Evolutionary conservation across 2,797 vertebrate species (phyloP), one percentile per base, ranked within the genome.

Genomic region (Spondyliosoma cantharus): DNA sequence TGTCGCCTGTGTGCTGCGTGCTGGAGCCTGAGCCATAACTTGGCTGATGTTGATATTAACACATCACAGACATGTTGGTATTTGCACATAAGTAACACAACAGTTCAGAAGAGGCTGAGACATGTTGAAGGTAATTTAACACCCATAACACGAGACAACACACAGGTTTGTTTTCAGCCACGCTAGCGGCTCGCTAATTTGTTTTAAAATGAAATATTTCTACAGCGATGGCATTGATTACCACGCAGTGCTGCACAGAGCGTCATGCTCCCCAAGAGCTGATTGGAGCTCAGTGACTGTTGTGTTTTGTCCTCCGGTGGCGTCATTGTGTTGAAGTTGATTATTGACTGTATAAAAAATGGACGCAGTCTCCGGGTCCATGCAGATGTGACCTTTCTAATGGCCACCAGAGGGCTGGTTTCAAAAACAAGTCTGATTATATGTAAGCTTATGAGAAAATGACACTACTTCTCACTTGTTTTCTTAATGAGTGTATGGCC

Each of bases 31-130:
- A 42, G 32, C 12, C 25, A 5, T 59, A 22, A 54, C 46, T 48
- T n/a, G 9, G 24, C 16, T 65, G 58, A 59, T 37, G 7, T 65
- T 59, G 64, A n/a, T 58, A 63, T 70, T 52, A 25, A 58, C 27
- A 70, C 25, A 20, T 71, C n/a, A 66, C 11, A 42, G 12, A 75
- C 15, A 1, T 24, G 24, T 48, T 2, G 8, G 20, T 48, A 14
- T 42, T 37, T 43, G 42, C 22, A 22, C 56, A 27, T 37, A 42
- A 32, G 48, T 19, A 49, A 59, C 29, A 67, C 32, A 20, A 56
- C 49, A 24, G 53, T 9, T 29, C 16, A 29, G 3, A 32, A 14
- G 46, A 56, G 9, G 25, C 13, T 14, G 12, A 67, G 27, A 50
- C 52, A 15, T 27, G 9, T 22, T 42, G 58, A 13, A 42, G 17